Percentiles rank a stretch among this genome's conserved stretches.
Evolutionary conservation across 2,888 invertebrate species (phyloP).

Genomic region (Tiliacea citrago): DNA sequence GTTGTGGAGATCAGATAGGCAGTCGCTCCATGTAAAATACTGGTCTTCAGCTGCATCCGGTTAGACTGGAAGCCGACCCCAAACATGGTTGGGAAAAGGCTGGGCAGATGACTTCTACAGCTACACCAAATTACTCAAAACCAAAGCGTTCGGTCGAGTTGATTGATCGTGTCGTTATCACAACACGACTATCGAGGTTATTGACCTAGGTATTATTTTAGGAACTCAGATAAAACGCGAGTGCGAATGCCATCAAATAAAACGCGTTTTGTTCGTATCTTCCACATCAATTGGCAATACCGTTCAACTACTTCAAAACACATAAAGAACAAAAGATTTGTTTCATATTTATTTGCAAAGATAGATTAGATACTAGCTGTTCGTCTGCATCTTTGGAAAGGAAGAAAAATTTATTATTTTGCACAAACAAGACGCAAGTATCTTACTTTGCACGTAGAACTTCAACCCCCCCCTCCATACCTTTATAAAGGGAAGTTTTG

Average conservation of each 20-base stretch:
- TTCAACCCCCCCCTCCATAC: neutral
- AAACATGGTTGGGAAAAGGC: too few species aligned
- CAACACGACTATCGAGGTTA: slow-evolving; percentile 6
- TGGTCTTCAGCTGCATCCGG: too few species aligned
- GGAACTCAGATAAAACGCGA: neutral
- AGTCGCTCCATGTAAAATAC: too few species aligned
- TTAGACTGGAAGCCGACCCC: too few species aligned
- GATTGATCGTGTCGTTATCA: slow-evolving; percentile 19
- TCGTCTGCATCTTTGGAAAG: too few species aligned
- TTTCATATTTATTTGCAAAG: neutral
- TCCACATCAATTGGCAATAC: neutral
- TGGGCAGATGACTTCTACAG: neutral
- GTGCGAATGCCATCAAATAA: slow-evolving; percentile 4
- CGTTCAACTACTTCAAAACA: neutral
- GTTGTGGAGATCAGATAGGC: too few species aligned
- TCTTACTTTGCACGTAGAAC: neutral
- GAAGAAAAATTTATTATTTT: neutral
- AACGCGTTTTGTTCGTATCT: neutral
- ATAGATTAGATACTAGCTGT: too few species aligned
- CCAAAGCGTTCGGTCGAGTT: neutral
- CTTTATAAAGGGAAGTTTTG: neutral
- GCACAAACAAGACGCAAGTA: neutral
- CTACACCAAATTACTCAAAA: neutral
- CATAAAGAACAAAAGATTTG: neutral
- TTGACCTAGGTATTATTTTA: slow-evolving; percentile 28